Conservation (phyloP, 2,113 vertebrate species). For the Cardinalis cardinalis region DNA sequence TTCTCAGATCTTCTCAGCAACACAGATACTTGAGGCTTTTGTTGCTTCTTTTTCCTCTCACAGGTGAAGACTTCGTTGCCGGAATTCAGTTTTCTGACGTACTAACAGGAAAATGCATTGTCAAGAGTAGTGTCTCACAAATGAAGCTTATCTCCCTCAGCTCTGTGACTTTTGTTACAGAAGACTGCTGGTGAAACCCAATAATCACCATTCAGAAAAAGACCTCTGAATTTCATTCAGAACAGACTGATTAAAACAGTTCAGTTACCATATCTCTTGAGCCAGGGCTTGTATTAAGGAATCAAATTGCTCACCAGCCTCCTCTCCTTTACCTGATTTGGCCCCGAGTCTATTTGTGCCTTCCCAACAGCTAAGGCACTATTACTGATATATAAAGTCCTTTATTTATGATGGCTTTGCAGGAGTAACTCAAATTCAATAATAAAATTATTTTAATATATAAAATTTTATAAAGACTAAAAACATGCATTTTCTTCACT, state of each 20-base stretch:
- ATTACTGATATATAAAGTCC: fast-evolving
- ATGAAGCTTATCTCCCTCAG: not conserved
- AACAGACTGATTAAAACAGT: not conserved
- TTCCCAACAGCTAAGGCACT: not conserved
- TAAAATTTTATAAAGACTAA: not conserved
- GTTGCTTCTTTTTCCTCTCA: not conserved
- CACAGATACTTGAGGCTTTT: not conserved
- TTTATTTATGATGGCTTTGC: not conserved
- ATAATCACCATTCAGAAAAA: not conserved
- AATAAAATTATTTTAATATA: not conserved
- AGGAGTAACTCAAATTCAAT: not conserved
- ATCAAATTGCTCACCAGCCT: not conserved
- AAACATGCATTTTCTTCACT: not conserved
- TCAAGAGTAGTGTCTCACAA: not conserved
- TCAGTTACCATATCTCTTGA: not conserved
- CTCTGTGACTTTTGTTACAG: not conserved
- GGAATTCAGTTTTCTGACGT: not conserved
- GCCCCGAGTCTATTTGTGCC: not conserved
- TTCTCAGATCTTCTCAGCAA: not conserved
- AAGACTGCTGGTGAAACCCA: not conserved
- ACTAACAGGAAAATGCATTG: not conserved
- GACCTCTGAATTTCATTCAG: not conserved
- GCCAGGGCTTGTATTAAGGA: not conserved
- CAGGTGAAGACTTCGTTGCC: not conserved
- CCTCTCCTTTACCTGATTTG: not conserved